These are phyloP conservation scores for Epirrhoe tristata DNA, from an alignment of 2,888 invertebrate genomes.

Conservation along the genomic window DNA sequence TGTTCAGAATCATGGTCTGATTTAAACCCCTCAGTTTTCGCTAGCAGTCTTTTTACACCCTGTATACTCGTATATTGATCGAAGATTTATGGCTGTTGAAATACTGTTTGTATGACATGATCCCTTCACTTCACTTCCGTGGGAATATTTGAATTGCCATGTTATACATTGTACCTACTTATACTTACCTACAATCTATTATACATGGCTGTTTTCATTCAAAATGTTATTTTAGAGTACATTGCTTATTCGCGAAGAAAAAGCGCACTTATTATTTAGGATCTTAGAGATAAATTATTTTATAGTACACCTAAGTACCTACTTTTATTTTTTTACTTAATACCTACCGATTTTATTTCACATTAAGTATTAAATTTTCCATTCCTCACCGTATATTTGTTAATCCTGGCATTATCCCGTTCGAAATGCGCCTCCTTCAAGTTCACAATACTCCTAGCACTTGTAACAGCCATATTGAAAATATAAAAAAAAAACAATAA, in stretches of 20 bases:
- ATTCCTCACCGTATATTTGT: constrained; percentile 78
- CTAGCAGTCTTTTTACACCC: too few relatives aligned
- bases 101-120: neutral
- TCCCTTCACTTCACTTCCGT: neutral
- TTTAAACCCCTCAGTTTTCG: too few relatives aligned
- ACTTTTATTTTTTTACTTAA: neutral
- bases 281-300: too few relatives aligned
- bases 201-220: too few relatives aligned
- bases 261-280: too few relatives aligned
- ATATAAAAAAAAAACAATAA: constrained; percentile 55
- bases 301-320: neutral
- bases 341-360: too few relatives aligned
- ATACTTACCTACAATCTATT: too few relatives aligned
- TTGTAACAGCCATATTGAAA: constrained; percentile 76
- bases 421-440: constrained; percentile 77
- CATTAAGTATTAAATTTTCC: neutral
- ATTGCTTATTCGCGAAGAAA: too few relatives aligned
- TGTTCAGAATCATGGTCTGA: too few relatives aligned
- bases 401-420: constrained; percentile 73
- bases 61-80: too few relatives aligned
- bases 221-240: too few relatives aligned
- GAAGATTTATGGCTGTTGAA: neutral
- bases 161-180: too few relatives aligned
- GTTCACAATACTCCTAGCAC: constrained; percentile 75
- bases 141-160: neutral